Percentiles rank a stretch among this genome's conserved stretches.
These are phyloP conservation scores for Bubo blakistoni DNA, from an alignment of 2,113 vertebrate genomes.

Conservation along the genomic window DNA sequence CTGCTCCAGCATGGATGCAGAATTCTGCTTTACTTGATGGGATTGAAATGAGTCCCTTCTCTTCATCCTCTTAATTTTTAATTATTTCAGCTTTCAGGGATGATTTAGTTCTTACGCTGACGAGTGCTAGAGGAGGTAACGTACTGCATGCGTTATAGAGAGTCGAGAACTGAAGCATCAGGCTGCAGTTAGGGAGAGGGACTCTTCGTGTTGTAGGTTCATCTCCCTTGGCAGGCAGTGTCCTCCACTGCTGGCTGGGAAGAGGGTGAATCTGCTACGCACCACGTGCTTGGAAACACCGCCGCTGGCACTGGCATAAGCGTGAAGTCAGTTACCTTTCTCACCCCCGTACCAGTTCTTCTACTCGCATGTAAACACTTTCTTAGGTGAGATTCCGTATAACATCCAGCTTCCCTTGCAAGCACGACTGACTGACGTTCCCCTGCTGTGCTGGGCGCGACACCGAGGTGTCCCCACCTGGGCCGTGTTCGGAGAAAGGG, in stretches of 20 bases:
- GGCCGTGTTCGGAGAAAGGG: neutral
- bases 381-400: rapidly evolving
- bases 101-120: neutral
- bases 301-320: neutral
- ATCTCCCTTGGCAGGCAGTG: neutral
- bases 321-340: neutral
- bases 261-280: rapidly evolving
- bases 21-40: neutral
- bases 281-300: neutral
- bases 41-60: neutral
- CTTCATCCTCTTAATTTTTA: neutral
- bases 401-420: neutral
- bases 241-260: neutral
- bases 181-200: neutral
- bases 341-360: rapidly evolving
- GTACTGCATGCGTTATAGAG: neutral
- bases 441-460: neutral
- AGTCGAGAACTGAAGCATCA: neutral
- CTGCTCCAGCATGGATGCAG: neutral
- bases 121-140: neutral
- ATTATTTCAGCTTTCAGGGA: neutral
- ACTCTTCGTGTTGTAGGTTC: neutral
- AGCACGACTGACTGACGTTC: neutral
- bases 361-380: neutral
- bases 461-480: neutral